phyloP scores from a whole-genome alignment of 2,113 vertebrate genomes.

The Petaurus breviceps region DNA sequence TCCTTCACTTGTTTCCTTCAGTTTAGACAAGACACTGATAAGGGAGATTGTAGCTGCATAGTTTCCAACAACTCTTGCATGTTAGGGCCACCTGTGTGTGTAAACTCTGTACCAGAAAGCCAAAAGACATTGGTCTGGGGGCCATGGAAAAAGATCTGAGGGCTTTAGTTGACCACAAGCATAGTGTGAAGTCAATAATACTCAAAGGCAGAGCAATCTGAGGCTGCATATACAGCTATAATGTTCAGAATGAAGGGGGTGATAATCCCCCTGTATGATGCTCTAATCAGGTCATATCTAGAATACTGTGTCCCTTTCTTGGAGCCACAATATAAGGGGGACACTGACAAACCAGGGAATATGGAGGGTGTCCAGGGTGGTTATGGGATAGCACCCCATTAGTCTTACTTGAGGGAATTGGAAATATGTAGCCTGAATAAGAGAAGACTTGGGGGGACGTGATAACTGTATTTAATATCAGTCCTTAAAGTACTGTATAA shows the following conservation, averaged over 20 bases:
- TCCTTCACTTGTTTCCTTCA: not conserved
- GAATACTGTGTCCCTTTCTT: not conserved
- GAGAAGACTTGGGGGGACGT: conserved; percentile 39
- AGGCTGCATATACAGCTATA: not conserved
- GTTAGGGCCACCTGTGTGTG: not conserved
- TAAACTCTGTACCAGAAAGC: not conserved
- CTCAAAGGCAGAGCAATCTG: not conserved
- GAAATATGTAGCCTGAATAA: conserved; percentile 29
- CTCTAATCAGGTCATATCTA: not conserved
- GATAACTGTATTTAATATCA: conserved; percentile 27
- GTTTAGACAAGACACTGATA: not conserved
- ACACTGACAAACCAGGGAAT: not conserved
- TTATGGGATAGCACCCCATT: not conserved
- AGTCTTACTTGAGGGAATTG: conserved; percentile 23
- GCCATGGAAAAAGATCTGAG: not conserved
- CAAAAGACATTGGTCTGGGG: not conserved
- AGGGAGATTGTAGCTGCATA: not conserved
- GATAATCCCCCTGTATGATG: not conserved
- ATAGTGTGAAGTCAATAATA: too few relatives aligned
- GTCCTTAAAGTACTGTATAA: conserved; percentile 35
- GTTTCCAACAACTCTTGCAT: not conserved
- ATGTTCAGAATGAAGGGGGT: not conserved
- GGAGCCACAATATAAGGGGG: not conserved
- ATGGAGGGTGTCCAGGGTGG: not conserved
- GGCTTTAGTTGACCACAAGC: not conserved